Evolutionary conservation across 2,888 invertebrate genomes (phyloP), one percentile per base, ranked within the genome.

Genomic region (Melipona bicolor): DNA sequence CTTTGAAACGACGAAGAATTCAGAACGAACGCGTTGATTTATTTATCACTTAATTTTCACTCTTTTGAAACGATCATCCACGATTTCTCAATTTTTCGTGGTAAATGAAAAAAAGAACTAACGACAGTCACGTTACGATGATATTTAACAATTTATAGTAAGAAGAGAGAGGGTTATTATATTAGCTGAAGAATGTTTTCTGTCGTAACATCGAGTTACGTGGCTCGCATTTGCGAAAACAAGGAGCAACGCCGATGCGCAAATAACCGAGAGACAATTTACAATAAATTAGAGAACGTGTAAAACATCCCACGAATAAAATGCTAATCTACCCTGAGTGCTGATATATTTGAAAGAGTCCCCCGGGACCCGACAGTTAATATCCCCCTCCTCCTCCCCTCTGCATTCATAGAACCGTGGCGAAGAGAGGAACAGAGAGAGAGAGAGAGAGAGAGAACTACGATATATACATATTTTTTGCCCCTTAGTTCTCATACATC

Each of bases 331-430:
- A 27, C 52, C 21, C 54, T 11, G 43, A 43, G 43, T 27, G 21
- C 49, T 43, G 56, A 56, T 69, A 54, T 54, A 65, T 78, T 65
- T 54, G 27, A 56, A 74, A 32, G 24, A 50, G 36, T 65, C 64
- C 65, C 65, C 5, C 4, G 54, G 64, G 64, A 27, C 19, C 52
- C 36, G 24, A 54, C 27, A 19, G 49, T 79, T 79, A 76, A 76
- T 76, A 61, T 62, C 59, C 9, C 32, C 11, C 43, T 43, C 36
- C 6, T 9, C 6, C 9, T 36, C 43, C 43, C 43, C 36, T 36
- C 36, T 9, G 1, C 1, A 9, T 9, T 27, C 43, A 19, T n/a
- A 43, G 59, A 49, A 69, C 62, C 27, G 49, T 27, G 6, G 21
- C 11, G 21, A 32, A 67, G 65, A 17, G 78, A 59, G 49, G 11